A percentile compares a stretch with the other conserved stretches of the same genome.
Conservation (phyloP, 2,888 invertebrate genomes). For the Drosophila percnosoma region DNA sequence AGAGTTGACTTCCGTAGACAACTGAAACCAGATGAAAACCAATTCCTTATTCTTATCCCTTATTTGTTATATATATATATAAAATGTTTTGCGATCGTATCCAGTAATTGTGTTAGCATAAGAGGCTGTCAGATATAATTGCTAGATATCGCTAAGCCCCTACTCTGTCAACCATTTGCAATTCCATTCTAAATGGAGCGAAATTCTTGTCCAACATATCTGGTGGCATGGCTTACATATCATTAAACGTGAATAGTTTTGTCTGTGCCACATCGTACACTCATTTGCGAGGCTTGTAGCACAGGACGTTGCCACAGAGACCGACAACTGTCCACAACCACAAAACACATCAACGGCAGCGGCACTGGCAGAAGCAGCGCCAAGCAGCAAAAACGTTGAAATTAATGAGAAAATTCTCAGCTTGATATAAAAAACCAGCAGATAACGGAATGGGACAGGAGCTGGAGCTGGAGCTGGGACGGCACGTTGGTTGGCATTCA, state of each 20-base stretch:
- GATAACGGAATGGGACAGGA: constrained; percentile 62
- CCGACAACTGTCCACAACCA: constrained; percentile 76
- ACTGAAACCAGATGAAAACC: neutral
- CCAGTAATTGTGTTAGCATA: neutral
- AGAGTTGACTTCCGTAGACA: neutral
- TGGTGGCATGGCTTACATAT: constrained; percentile 33
- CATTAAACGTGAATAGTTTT: constrained; percentile 47
- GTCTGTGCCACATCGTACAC: constrained; percentile 26
- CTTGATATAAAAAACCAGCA: constrained; percentile 75
- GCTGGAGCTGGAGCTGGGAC: constrained; percentile 17
- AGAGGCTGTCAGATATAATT: neutral
- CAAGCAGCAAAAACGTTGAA: constrained; percentile 67
- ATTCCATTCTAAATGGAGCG: constrained; percentile 16
- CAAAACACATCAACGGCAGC: constrained; percentile 74
- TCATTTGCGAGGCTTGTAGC: constrained; percentile 38
- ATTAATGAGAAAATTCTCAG: constrained; percentile 78
- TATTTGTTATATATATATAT: too few species aligned
- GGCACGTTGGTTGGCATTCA: constrained; percentile 37
- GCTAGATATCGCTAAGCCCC: neutral
- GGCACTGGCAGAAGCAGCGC: constrained; percentile 18
- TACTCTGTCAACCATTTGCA: neutral
- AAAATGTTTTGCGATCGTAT: neutral
- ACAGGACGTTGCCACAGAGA: constrained; percentile 45
- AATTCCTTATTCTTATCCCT: neutral
- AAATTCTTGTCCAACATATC: constrained; percentile 18